Evolutionary conservation across 2,888 invertebrate genomes (phyloP), one percentile per base, ranked within the genome.

Genomic region (Peribatodes rhomboidaria): DNA sequence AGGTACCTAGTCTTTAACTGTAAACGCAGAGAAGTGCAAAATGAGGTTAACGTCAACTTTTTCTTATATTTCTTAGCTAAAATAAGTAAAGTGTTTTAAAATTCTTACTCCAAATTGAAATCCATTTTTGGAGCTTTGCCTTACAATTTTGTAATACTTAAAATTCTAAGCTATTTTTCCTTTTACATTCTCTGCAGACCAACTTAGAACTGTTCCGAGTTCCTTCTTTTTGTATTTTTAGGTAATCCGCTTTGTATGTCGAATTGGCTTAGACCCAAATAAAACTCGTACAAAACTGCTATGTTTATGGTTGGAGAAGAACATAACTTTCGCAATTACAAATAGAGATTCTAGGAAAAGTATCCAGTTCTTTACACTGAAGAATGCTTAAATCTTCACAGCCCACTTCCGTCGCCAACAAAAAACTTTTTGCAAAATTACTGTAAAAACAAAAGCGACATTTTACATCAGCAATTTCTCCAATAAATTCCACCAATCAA

Each of bases 221-320:
- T 61, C 31, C 41, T 16, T 46, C 39, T 60, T 68, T 67, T 62
- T 65, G 57, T 69, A 49, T 67, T 60, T 66, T 64, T 67, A 47
- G 55, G 62, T 67, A 58, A 70, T 65, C 62, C 60, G 65, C 65
- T 61, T 56, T 65, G 61, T 68, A 62, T 58, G 56, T 57, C 46
- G 66, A 62, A 65, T 63, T 72, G 71, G 69, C 71, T 61, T 41
- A 61, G 16, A 49, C 54, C 71, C 71, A 72, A 71, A 65, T 65
- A 59, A 59, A 65, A 61, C 52, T 49, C 56, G 59, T 42, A 56
- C 47, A 69, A 71, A 68, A 61, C 37, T 39, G 31, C 52, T 56
- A 50, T 59, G 60, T 65, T 66, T 67, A 67, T 66, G 16, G 55
- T 61, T 50, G 41, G 57, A 56, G 31, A 33, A 44, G 52, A 31